phyloP scores from a whole-genome alignment of 2,113 vertebrate species.

The Epinephelus cyanopodus region DNA sequence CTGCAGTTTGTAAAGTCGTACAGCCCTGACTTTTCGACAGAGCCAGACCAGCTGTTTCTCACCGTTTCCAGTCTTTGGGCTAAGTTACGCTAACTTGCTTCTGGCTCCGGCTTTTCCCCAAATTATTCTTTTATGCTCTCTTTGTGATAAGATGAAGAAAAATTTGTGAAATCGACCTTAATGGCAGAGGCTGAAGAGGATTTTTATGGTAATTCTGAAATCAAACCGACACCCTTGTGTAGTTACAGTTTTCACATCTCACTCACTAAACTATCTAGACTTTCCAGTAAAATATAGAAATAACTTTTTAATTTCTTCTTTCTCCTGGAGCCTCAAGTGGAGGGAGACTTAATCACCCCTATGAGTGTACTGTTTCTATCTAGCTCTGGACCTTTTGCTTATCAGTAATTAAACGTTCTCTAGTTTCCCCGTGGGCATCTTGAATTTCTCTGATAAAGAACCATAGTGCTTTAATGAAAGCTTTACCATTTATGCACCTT shows the following conservation, averaged over 20 bases:
- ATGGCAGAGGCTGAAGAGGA: too few relatives aligned
- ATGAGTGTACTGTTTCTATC: constrained; percentile 59
- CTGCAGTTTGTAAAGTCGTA: too few relatives aligned
- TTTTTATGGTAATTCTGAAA: neutral
- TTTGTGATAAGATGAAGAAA: too few relatives aligned
- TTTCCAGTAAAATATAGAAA: constrained; percentile 25
- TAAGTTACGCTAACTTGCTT: too few relatives aligned
- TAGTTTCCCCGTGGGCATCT: constrained; percentile 59
- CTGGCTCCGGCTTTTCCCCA: too few relatives aligned
- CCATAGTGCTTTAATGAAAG: constrained; percentile 25
- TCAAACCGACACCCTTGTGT: neutral
- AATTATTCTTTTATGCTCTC: too few relatives aligned
- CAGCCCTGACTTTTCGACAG: too few relatives aligned
- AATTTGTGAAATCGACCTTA: too few relatives aligned
- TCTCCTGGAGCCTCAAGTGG: constrained; percentile 20
- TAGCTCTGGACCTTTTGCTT: constrained; percentile 52
- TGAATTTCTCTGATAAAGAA: constrained; percentile 70
- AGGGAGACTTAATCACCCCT: constrained; percentile 48
- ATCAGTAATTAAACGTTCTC: constrained; percentile 76
- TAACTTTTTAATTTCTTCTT: constrained; percentile 31
- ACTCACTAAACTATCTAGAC: constrained; percentile 14
- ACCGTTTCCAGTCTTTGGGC: too few relatives aligned
- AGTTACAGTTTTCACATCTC: neutral
- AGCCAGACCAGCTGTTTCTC: too few relatives aligned
- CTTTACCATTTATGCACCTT: constrained; percentile 3